Percentiles rank a stretch among this genome's conserved stretches.
Evolutionary conservation across 2,113 vertebrate species (phyloP).

Genomic region (Urocolius indicus): DNA sequence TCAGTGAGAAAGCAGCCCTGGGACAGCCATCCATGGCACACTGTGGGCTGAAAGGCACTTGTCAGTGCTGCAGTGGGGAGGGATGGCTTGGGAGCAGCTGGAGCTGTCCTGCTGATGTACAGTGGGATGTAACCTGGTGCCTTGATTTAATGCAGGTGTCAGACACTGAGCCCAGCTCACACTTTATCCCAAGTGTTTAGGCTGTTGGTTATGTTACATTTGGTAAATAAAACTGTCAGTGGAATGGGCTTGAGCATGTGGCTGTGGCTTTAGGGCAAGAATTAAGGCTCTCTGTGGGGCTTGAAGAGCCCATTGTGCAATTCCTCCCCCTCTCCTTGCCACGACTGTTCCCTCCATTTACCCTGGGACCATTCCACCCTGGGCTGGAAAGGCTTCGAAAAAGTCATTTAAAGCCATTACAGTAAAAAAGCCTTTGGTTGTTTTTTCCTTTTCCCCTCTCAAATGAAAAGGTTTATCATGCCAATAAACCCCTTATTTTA

Average conservation of each 20-base stretch:
- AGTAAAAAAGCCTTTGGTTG: not conserved
- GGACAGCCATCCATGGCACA: fast-evolving
- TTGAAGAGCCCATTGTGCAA: not conserved
- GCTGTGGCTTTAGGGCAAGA: not conserved
- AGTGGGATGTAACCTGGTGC: fast-evolving
- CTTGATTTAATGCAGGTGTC: not conserved
- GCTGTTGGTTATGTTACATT: not conserved
- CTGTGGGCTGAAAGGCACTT: fast-evolving
- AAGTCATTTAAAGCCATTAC: slow-evolving; percentile 49
- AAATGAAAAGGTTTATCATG: slow-evolving; percentile 72
- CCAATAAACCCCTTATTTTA: slow-evolving; percentile 64
- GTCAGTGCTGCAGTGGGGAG: fast-evolving
- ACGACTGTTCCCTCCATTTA: not conserved
- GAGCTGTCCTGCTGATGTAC: not conserved
- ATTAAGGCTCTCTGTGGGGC: not conserved
- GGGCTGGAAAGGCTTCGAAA: not conserved
- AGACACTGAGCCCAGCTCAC: not conserved
- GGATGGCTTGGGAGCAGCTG: not conserved
- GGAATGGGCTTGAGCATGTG: not conserved
- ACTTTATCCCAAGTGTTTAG: not conserved
- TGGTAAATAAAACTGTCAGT: slow-evolving; percentile 27
- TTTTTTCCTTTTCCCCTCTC: not conserved
- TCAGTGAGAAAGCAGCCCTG: fast-evolving
- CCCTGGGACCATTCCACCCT: not conserved
- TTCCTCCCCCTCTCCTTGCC: not conserved